Percentiles rank a stretch among this genome's conserved stretches.
These are phyloP conservation scores for Decapterus maruadsi DNA, from an alignment of 2,797 vertebrate genomes.

Conservation along the genomic window DNA sequence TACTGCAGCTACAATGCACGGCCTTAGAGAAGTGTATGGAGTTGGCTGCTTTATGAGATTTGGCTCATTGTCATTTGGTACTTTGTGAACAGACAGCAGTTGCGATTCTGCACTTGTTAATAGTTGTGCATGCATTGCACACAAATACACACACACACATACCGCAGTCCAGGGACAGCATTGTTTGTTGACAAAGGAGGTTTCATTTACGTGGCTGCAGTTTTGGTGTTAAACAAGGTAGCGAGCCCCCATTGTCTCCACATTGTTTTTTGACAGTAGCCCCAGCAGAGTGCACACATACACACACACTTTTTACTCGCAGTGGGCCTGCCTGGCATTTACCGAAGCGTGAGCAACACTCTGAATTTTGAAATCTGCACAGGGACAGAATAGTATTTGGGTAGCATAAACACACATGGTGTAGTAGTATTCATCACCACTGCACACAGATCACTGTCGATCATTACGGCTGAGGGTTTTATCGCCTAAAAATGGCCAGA, in stretches of 20 bases:
- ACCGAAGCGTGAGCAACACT: conserved; percentile 37
- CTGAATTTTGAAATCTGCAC: conserved; percentile 18
- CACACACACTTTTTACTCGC: conserved; percentile 12
- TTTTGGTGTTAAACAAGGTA: conserved; percentile 16
- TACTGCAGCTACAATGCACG: background rate
- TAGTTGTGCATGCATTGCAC: background rate
- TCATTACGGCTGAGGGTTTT: background rate
- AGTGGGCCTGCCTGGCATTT: conserved; percentile 49
- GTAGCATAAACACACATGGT: background rate
- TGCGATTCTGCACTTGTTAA: conserved; percentile 12
- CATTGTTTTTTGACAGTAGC: conserved; percentile 52
- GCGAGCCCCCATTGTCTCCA: conserved; percentile 14
- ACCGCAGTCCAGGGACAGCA: conserved; percentile 9
- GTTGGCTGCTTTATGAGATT: too few species aligned
- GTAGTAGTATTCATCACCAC: background rate
- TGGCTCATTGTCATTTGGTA: too few species aligned
- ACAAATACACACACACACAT: background rate
- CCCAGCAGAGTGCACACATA: conserved; percentile 24
- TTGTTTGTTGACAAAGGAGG: conserved; percentile 59
- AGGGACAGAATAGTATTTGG: background rate
- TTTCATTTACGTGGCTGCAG: conserved; percentile 55
- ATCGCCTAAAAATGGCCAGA: background rate
- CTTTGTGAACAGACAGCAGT: background rate
- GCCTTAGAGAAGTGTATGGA: too few species aligned
- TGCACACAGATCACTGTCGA: background rate